Evolutionary conservation across 1,140 invertebrate species (phyloP).

Genomic region (Neuroterus valhalla): DNA sequence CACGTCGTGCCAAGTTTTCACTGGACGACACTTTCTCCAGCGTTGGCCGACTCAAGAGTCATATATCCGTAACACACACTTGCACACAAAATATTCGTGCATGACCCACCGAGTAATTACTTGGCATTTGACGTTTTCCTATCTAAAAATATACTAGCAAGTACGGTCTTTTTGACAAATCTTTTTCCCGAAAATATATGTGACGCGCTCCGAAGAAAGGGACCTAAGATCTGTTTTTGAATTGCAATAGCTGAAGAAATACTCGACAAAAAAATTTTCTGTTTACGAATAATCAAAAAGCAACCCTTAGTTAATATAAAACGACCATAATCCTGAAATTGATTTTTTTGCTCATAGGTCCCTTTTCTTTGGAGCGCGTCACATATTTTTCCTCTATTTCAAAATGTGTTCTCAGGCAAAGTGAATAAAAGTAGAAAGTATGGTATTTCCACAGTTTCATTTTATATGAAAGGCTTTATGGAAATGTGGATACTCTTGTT

Average conservation of each 20-base stretch:
- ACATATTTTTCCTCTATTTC: background rate
- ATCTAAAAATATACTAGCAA: background rate
- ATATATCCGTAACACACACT: background rate
- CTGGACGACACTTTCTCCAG: slow-evolving; percentile 13
- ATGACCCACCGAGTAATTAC: slow-evolving; percentile 2
- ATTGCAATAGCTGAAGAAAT: too few species aligned
- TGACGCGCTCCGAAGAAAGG: too few species aligned
- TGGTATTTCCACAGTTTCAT: too few species aligned
- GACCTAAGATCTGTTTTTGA: too few species aligned
- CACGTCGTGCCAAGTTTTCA: slow-evolving; percentile 12
- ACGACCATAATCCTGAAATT: too few species aligned
- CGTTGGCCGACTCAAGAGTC: background rate
- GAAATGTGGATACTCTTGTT: too few species aligned
- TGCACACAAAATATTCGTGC: background rate
- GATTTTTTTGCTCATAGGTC: too few species aligned
- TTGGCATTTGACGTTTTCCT: slow-evolving; percentile 6
- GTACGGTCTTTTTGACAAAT: background rate
- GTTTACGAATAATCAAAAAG: too few species aligned
- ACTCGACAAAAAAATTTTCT: too few species aligned
- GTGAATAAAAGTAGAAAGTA: background rate
- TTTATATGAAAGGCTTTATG: too few species aligned
- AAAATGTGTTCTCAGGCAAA: background rate
- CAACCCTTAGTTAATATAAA: too few species aligned
- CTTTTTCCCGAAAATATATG: background rate
- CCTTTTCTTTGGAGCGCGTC: too few species aligned